Conservation (phyloP, 2,113 vertebrate genomes). For the Lepidothrix coronata region DNA sequence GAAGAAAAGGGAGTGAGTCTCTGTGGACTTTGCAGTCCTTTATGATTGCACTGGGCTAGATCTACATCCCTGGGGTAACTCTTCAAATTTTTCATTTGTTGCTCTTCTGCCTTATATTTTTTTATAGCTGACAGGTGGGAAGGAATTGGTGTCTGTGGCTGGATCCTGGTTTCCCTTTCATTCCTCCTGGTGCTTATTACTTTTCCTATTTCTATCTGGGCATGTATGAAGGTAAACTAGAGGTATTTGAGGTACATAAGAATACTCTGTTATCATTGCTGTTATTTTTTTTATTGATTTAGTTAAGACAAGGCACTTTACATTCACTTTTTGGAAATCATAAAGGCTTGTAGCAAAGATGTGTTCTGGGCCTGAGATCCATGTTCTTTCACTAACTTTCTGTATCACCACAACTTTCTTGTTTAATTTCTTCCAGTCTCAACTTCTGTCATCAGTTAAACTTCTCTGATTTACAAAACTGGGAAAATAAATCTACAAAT, state of each 20-base stretch:
- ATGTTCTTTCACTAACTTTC: not conserved
- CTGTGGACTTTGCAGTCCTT: not conserved
- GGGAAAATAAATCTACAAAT: not conserved
- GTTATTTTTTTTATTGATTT: not conserved
- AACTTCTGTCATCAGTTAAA: not conserved
- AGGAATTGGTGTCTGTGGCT: slow-evolving; percentile 78
- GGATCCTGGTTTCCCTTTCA: slow-evolving; percentile 80
- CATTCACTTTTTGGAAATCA: not conserved
- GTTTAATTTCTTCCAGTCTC: not conserved
- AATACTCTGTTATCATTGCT: rapidly evolving
- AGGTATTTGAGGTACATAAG: not conserved
- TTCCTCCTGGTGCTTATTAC: slow-evolving; percentile 74
- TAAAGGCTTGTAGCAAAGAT: not conserved
- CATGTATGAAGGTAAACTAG: slow-evolving; percentile 84
- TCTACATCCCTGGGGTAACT: not conserved
- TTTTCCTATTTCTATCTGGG: slow-evolving; percentile 85
- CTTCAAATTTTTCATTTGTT: not conserved
- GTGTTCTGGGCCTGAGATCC: not conserved
- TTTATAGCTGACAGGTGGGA: slow-evolving; percentile 69
- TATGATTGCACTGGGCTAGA: not conserved
- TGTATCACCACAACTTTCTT: not conserved
- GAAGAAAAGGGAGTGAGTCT: not conserved
- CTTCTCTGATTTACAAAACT: not conserved
- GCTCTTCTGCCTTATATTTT: not conserved
- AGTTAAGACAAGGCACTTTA: not conserved